Evolutionary conservation across 2,888 invertebrate species (phyloP).

Genomic region (Psococerastis gibbosa): DNA sequence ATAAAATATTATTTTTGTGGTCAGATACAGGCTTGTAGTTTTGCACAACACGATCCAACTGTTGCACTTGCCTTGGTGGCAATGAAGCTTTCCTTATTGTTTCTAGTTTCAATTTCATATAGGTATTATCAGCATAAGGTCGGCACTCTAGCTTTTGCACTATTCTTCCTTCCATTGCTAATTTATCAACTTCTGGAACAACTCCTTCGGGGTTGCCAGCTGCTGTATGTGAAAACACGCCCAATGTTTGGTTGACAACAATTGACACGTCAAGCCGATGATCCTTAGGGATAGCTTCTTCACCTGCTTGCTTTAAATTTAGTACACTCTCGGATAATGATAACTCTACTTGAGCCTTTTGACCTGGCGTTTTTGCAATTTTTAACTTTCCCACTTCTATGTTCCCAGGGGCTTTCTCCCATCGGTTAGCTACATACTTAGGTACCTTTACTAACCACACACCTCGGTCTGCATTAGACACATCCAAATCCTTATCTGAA

Average conservation of each 20-base stretch:
- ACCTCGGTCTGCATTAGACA: conserved; percentile 73
- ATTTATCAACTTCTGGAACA: conserved; percentile 59
- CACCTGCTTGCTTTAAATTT: conserved; percentile 54
- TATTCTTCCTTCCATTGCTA: conserved; percentile 83
- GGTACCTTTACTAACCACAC: conserved; percentile 95
- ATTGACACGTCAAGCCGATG: conserved; percentile 82
- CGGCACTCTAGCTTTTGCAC: conserved; percentile 92
- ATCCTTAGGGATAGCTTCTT: conserved; percentile 73
- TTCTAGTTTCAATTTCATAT: conserved; percentile 78
- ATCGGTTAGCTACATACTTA: conserved; percentile 87
- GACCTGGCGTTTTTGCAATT: conserved; percentile 62
- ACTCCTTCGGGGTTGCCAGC: conserved; percentile 40
- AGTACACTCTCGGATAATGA: conserved; percentile 64
- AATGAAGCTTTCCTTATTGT: conserved; percentile 73
- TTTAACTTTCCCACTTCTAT: conserved; percentile 86
- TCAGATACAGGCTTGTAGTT: conserved; percentile 85
- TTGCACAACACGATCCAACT: conserved; percentile 69
- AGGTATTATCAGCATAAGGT: conserved; percentile 70
- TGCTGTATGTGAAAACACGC: conserved; percentile 73
- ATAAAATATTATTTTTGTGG: conserved; percentile 83
- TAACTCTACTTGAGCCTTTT: conserved; percentile 73
- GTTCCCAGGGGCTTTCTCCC: conserved; percentile 82
- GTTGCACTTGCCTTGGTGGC: conserved; percentile 69
- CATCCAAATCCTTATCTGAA: conserved; percentile 63
- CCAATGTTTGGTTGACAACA: conserved; percentile 77